Conservation (phyloP, 2,888 invertebrate species). For the Tanytarsus gracilentus region DNA sequence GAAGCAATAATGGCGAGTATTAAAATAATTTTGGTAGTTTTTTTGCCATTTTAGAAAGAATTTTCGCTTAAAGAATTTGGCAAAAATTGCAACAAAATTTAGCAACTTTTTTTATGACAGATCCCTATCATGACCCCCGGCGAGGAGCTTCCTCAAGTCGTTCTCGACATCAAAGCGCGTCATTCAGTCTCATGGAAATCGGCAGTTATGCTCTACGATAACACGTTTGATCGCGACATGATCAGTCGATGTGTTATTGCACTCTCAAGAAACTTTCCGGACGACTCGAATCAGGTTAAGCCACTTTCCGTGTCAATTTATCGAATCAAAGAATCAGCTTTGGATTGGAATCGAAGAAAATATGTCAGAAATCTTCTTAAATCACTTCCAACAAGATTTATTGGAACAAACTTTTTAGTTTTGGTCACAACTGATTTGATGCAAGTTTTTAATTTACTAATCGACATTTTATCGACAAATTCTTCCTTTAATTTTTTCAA, state of each 20-base stretch:
- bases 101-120: slow-evolving; percentile 31
- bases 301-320: slow-evolving; percentile 30
- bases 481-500: too few species aligned
- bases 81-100: neutral
- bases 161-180: slow-evolving; percentile 62
- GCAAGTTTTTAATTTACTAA: too few species aligned
- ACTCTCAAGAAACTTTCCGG: slow-evolving; percentile 16
- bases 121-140: slow-evolving; percentile 57
- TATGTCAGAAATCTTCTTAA: slow-evolving; percentile 36
- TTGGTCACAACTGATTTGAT: neutral
- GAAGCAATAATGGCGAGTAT: slow-evolving; percentile 53
- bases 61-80: neutral
- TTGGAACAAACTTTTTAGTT: slow-evolving; percentile 37
- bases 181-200: slow-evolving; percentile 62
- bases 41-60: too few species aligned
- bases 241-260: slow-evolving; percentile 55
- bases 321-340: slow-evolving; percentile 11
- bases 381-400: slow-evolving; percentile 36
- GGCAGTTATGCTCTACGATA: slow-evolving; percentile 62
- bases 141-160: slow-evolving; percentile 66
- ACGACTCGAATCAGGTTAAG: slow-evolving; percentile 29
- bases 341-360: slow-evolving; percentile 34
- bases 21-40: too few species aligned
- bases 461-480: too few species aligned
- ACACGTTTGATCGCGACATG: slow-evolving; percentile 56